phyloP scores from a whole-genome alignment of 2,888 invertebrate species.

The Sericinus montela region DNA sequence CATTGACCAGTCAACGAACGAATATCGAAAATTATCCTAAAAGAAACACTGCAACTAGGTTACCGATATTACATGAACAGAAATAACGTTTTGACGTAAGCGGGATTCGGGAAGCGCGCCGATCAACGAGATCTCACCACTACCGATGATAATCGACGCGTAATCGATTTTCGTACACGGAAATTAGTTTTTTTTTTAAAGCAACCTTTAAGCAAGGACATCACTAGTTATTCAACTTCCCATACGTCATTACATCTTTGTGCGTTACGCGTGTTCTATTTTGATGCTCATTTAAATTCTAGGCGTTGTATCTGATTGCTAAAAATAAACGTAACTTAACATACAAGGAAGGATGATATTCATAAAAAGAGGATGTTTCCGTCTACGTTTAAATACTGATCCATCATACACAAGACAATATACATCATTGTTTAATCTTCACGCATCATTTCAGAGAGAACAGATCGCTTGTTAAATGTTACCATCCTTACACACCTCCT shows the following conservation, averaged over 20 bases:
- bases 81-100: slow-evolving; percentile 27
- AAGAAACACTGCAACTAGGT: slow-evolving; percentile 28
- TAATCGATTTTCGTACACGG: slow-evolving; percentile 2
- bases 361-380: background rate
- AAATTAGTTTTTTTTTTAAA: background rate
- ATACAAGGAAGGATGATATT: background rate
- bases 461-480: no score
- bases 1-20: slow-evolving; percentile 34
- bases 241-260: background rate
- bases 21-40: slow-evolving; percentile 36
- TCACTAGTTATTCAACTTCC: slow-evolving; percentile 14
- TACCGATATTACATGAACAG: slow-evolving; percentile 24
- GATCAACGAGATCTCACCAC: background rate
- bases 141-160: slow-evolving; percentile 14
- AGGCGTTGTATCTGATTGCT: slow-evolving; percentile 4
- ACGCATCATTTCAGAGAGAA: no score
- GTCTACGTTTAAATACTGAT: background rate
- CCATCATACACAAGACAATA: no score
- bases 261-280: background rate
- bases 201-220: slow-evolving; percentile 2
- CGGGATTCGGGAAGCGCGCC: slow-evolving; percentile 20
- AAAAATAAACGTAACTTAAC: slow-evolving; percentile 6
- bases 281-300: slow-evolving; percentile 2
- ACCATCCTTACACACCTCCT: no score
- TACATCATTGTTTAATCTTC: no score